Evolutionary conservation across 2,113 vertebrate genomes (phyloP).

Genomic region (Trogon surrucura): DNA sequence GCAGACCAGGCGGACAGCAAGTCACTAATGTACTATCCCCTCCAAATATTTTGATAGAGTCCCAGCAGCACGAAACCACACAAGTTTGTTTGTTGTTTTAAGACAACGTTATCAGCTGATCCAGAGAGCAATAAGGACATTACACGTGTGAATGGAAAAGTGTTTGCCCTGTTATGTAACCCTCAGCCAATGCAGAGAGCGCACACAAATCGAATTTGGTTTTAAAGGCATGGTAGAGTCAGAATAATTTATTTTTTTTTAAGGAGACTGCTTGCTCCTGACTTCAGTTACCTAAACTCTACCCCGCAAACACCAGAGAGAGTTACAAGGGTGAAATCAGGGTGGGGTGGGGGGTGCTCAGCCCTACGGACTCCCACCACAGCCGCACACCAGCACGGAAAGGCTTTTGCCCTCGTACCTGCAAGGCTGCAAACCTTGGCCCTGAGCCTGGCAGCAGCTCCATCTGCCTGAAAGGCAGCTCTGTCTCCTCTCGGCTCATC

Average conservation of each 20-base stretch:
- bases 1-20: not conserved
- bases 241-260: not conserved
- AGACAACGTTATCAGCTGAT: not conserved
- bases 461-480: not conserved
- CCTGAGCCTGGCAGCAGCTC: not conserved
- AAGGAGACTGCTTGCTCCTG: not conserved
- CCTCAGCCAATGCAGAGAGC: not conserved
- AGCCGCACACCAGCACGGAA: not conserved
- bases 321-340: fast-evolving
- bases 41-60: not conserved
- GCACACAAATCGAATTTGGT: not conserved
- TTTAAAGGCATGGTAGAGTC: not conserved
- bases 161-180: fast-evolving
- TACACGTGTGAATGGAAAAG: not conserved
- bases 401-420: not conserved
- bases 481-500: slow-evolving; percentile 18
- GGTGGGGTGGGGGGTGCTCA: fast-evolving
- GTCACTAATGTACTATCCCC: not conserved
- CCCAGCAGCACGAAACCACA: not conserved
- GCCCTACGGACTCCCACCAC: not conserved
- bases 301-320: not conserved
- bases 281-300: not conserved
- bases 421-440: not conserved
- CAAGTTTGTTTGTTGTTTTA: not conserved
- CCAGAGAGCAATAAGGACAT: not conserved